Evolutionary conservation across 2,888 invertebrate species (phyloP).

Genomic region (Pachydiplax longipennis): DNA sequence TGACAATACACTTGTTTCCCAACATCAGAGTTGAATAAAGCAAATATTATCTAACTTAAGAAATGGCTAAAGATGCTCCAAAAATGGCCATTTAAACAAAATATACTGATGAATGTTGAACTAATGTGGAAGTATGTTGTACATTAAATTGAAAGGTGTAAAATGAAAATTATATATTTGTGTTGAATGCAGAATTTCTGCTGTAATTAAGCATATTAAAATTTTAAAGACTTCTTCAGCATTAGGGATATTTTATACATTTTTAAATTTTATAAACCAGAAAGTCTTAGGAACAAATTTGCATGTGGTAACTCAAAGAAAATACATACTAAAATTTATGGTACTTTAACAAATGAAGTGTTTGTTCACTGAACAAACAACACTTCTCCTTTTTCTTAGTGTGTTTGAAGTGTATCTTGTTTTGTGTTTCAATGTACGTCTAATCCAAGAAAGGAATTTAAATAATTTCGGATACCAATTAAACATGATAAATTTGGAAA

Average conservation of each 20-base stretch:
- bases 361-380: conserved; percentile 3
- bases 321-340: conserved; percentile 28
- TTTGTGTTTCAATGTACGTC: conserved; percentile 6
- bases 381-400: conserved; percentile 8
- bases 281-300: conserved; percentile 28
- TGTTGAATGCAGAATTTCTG: conserved; percentile 16
- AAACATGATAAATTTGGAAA: neutral
- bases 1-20: conserved; percentile 43
- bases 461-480: neutral
- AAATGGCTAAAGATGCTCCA: conserved; percentile 2
- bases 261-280: conserved; percentile 42
- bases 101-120: conserved; percentile 36
- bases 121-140: conserved; percentile 4
- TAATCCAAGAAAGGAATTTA: neutral
- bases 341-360: neutral
- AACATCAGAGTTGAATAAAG: conserved; percentile 14
- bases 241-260: conserved; percentile 38
- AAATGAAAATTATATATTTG: conserved; percentile 34
- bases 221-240: conserved; percentile 31
- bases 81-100: neutral
- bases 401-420: conserved; percentile 12
- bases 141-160: conserved; percentile 28
- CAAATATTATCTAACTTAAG: conserved; percentile 1
- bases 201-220: conserved; percentile 25
- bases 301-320: conserved; percentile 24